Percentiles rank a stretch among this genome's conserved stretches.
These are phyloP conservation scores for Arvicanthis niloticus DNA, from an alignment of 2,113 vertebrate species.

Conservation along the genomic window DNA sequence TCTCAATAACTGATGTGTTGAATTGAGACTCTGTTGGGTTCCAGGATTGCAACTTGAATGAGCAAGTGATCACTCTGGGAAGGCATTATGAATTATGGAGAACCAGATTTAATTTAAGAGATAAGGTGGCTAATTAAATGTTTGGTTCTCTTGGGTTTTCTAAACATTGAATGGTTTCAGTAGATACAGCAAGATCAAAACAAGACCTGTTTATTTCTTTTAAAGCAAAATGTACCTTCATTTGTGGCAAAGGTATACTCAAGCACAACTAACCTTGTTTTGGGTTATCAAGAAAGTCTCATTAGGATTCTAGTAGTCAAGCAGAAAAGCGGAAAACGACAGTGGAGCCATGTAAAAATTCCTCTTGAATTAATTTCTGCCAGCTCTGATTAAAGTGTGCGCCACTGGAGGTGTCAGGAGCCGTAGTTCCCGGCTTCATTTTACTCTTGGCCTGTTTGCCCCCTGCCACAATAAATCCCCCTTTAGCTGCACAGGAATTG, in stretches of 20 bases:
- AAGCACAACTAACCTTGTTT: not conserved
- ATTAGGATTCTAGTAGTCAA: not conserved
- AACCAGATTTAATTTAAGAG: conserved; percentile 61
- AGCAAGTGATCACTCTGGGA: conserved; percentile 60
- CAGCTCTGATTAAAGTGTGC: conserved; percentile 87
- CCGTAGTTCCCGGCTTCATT: conserved; percentile 86
- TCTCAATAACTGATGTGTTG: conserved; percentile 69
- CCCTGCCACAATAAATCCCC: conserved; percentile 89
- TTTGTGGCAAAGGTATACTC: not conserved
- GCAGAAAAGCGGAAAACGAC: conserved; percentile 57
- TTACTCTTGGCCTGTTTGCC: conserved; percentile 87
- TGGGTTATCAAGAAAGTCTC: conserved; percentile 29
- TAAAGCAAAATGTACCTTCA: conserved; percentile 9
- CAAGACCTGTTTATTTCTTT: conserved; percentile 49
- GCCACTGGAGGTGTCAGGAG: conserved; percentile 88
- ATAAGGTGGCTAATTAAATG: conserved; percentile 68
- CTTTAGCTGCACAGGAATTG: conserved; percentile 85
- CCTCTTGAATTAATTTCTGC: conserved; percentile 89
- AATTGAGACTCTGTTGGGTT: conserved; percentile 64
- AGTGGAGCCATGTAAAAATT: conserved; percentile 79
- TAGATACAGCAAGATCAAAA: conserved; percentile 16
- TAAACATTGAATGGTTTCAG: conserved; percentile 26
- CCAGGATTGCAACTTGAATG: conserved; percentile 67
- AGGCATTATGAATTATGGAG: conserved; percentile 70
- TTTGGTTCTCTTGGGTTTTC: conserved; percentile 52